Evolutionary conservation across 2,888 invertebrate species (phyloP).

Genomic region (Eilema griseolum): DNA sequence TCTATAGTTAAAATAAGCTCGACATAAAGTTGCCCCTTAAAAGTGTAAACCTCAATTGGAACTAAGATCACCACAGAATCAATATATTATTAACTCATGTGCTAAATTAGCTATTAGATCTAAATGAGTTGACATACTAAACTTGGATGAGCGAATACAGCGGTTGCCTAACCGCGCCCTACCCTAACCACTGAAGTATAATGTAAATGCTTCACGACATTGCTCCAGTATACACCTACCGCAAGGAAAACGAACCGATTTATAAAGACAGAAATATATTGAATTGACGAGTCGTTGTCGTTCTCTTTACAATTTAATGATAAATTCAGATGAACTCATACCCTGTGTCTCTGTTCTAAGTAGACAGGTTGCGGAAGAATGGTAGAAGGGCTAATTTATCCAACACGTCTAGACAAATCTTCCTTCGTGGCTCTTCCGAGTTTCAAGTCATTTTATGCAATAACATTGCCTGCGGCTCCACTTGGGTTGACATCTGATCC

Average conservation of each 20-base stretch:
- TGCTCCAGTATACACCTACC: neutral
- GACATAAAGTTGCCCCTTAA: too few relatives aligned
- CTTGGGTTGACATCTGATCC: too few relatives aligned
- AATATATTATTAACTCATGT: neutral
- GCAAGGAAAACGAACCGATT: neutral
- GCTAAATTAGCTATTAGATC: neutral
- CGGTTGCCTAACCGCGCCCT: neutral
- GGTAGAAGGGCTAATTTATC: too few relatives aligned
- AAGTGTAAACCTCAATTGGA: too few relatives aligned
- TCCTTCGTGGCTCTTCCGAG: too few relatives aligned
- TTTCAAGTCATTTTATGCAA: too few relatives aligned
- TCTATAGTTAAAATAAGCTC: too few relatives aligned
- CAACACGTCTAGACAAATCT: too few relatives aligned
- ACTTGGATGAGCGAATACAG: neutral
- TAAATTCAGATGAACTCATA: neutral
- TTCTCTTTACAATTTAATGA: neutral
- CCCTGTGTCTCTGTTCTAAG: too few relatives aligned
- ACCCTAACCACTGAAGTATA: conserved; percentile 2
- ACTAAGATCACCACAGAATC: neutral
- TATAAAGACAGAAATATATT: neutral
- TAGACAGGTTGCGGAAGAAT: too few relatives aligned
- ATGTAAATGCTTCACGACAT: conserved; percentile 3
- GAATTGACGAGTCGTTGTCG: too few relatives aligned
- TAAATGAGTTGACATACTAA: neutral
- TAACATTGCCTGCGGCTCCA: too few relatives aligned